Base-by-base conservation (phyloP, 1,140 invertebrate genomes). In the Pentalonia nigronervosa region DNA sequence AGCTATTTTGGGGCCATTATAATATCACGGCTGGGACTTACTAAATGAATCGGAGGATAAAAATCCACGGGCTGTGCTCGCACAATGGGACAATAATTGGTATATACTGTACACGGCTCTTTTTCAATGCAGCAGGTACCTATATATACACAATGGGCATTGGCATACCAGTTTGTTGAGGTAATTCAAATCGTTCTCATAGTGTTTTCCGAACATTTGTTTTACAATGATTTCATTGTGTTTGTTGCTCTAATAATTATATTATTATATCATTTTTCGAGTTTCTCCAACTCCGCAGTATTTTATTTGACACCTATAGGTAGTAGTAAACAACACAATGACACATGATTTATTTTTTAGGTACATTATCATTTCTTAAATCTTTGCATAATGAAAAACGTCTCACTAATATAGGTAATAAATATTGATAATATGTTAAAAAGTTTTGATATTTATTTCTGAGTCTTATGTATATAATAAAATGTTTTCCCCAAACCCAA, bases 51-150 rank as follows among this genome's bases (percentile, higher is more conserved):
- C 47, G 47, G 34, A 23, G 9, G 45, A 83, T 50, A 81, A 88
- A 91, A 81, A 83, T 91, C 67, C 20, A 14, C 23, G 60, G 20
- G 41, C 21, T 67, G 11, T 30, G 41, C 23, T 90, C 34, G 7
- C 50, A 90, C 88, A 90, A 90, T 90, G 60, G 50, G 36, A 36
- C 34, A 41, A 60, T 60, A 41, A 60, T 60, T 84, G 23, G 36
- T 41, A 45, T 45, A 84, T 50, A 50, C 17, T 50, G 50, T 41
- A 11, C n/a, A 76, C 41, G 41, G 60, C 60, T n/a, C 60, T n/a
- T 76, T 41, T 84, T 41, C 11, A 34, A 34, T 48, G 86, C 17
- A 20, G 0, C 45, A 48, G 84, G 30, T 88, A 48, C 50, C 41
- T 41, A 41, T 17, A 14, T 48, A 48, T 48, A 45, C 83, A 84